Evolutionary conservation across 1,140 invertebrate genomes (phyloP).

Genomic region (Eufriesea mexicana): DNA sequence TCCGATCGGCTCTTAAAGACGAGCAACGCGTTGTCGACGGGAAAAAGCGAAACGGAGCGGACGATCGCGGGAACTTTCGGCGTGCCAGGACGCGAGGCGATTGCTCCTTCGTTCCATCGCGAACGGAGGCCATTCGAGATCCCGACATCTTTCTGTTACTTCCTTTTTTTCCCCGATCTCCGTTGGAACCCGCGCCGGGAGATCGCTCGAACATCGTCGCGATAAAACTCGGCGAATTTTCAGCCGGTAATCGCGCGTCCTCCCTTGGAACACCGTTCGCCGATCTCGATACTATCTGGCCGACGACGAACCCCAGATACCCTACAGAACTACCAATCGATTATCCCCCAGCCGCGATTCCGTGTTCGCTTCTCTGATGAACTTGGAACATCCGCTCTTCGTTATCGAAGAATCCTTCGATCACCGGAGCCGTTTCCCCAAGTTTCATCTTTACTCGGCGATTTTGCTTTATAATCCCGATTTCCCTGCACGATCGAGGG

Average conservation of each 20-base stretch:
- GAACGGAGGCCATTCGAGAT: not conserved
- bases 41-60: too few species aligned
- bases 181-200: too few species aligned
- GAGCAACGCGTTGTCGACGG: not conserved
- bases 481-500: not conserved
- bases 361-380: constrained; percentile 26
- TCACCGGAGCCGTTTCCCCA: not conserved
- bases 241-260: not conserved
- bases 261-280: too few species aligned
- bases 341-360: constrained; percentile 3
- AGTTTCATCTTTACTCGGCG: too few species aligned
- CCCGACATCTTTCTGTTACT: not conserved
- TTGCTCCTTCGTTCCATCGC: not conserved
- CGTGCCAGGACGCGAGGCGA: not conserved
- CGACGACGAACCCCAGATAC: not conserved
- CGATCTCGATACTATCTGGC: not conserved
- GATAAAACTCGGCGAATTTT: not conserved
- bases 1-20: not conserved
- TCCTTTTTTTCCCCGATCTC: not conserved
- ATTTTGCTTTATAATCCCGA: not conserved
- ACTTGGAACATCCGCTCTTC: not conserved
- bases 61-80: not conserved
- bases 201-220: not conserved
- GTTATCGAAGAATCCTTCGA: not conserved
- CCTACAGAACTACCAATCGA: not conserved